A percentile compares a stretch with the other conserved stretches of the same genome.
Evolutionary conservation across 2,888 invertebrate genomes (phyloP).

Genomic region (Eilema depressum): DNA sequence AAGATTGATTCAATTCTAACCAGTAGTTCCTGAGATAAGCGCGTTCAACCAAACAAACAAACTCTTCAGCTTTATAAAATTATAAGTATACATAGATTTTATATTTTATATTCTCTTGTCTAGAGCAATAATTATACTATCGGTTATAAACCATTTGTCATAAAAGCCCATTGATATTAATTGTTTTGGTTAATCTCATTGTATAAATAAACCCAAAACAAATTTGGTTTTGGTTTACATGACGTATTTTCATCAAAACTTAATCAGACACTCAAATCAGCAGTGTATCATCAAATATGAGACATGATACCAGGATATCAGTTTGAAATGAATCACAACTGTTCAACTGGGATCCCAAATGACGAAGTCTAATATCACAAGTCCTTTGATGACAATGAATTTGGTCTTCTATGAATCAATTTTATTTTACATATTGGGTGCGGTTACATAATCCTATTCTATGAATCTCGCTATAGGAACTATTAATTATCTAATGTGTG

Average conservation of each 20-base stretch:
- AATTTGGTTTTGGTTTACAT: not conserved
- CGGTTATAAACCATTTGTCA: not conserved
- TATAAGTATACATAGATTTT: too few species aligned
- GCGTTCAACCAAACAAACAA: too few species aligned
- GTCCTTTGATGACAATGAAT: not conserved
- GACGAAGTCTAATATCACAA: not conserved
- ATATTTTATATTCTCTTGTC: not conserved
- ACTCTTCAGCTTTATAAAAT: too few species aligned
- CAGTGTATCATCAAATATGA: not conserved
- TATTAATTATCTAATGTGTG: too few species aligned
- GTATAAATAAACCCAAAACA: not conserved
- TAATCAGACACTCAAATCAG: not conserved
- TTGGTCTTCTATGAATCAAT: not conserved
- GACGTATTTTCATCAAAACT: not conserved
- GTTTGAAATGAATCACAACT: not conserved
- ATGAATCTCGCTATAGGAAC: not conserved
- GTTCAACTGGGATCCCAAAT: not conserved
- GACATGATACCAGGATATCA: not conserved
- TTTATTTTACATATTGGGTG: not conserved
- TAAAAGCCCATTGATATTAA: too few species aligned
- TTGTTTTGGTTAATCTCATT: too few species aligned
- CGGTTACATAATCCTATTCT: not conserved
- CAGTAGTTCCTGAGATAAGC: too few species aligned
- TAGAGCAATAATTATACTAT: not conserved
- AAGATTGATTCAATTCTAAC: too few species aligned